Evolutionary conservation across 2,113 vertebrate genomes (phyloP), one percentile per base, ranked within the genome.

Genomic region (Eulemur rufifrons): DNA sequence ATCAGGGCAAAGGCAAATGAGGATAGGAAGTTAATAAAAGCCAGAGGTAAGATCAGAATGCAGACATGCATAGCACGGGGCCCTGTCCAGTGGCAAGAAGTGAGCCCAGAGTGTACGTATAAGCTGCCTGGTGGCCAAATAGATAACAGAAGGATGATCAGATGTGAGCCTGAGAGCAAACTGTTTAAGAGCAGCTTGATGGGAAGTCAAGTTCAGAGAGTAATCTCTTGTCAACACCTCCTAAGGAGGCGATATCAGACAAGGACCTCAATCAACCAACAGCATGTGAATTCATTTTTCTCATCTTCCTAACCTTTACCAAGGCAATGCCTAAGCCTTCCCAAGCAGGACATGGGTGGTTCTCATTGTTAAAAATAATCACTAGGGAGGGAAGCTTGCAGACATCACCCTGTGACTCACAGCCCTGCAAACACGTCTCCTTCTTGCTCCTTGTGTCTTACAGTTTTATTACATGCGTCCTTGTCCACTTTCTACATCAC

Each of bases 311-410:
- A 61, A 81, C 1, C 39, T 82, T 86, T 63, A 66, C 47, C 32
- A 63, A 87, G 71, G 56, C 84, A 81, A 84, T 0, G 1, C 54
- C 66, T 82, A 77, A 29, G 37, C 39, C 27, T 32, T 83, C n/a
- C 37, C 78, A 83, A 52, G 42, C 15, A 56, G 66, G 39, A 80
- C 39, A 14, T 42, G 8, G 8, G 18, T 74, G 59, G 17, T 78
- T 78, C 86, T 94, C n/a, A 21, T 6, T n/a, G 47, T 85, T 91
- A 90, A 92, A 87, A 82, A 73, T 29, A 86, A 59, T 77, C 9
- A 0, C 61, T 69, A 45, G 78, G 61, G 42, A 73, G 52, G 56
- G 32, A 54, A 78, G 39, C 20, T 64, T 76, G 80, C 29, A 89
- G 52, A 69, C 37, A 45, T 18, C 10, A 71, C 42, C 74, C 59